Evolutionary conservation across 2,113 vertebrate species (phyloP).

Genomic region (Conger conger): DNA sequence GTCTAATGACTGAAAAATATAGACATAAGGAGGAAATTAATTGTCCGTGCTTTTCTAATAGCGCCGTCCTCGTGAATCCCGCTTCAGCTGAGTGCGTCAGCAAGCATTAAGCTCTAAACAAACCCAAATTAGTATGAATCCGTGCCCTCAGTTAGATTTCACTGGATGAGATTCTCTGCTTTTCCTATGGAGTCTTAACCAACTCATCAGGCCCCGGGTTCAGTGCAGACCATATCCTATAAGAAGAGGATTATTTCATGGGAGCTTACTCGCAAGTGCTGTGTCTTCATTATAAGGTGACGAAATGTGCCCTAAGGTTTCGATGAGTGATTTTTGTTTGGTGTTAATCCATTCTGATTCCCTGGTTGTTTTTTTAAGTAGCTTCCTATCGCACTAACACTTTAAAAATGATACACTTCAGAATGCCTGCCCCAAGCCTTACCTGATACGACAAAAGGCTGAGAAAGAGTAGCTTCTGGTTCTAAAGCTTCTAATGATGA

Average conservation of each 20-base stretch:
- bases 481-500: not conserved
- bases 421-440: not conserved
- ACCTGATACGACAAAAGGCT: not conserved
- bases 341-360: not conserved
- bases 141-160: not conserved
- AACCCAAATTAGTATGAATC: not conserved
- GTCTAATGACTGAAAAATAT: too few species aligned
- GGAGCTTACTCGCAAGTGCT: not conserved
- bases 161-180: not conserved
- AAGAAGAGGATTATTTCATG: not conserved
- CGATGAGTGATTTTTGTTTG: not conserved
- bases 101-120: not conserved
- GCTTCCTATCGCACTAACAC: not conserved
- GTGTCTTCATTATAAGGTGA: not conserved
- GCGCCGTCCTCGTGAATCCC: not conserved
- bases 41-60: too few species aligned
- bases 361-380: not conserved
- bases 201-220: not conserved
- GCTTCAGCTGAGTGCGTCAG: not conserved
- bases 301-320: not conserved
- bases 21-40: too few species aligned
- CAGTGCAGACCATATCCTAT: not conserved
- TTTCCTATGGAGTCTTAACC: not conserved
- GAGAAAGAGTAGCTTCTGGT: not conserved
- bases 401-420: not conserved